Base-by-base conservation (phyloP, 2,888 invertebrate genomes). In the Blastobasis lacticolella region DNA sequence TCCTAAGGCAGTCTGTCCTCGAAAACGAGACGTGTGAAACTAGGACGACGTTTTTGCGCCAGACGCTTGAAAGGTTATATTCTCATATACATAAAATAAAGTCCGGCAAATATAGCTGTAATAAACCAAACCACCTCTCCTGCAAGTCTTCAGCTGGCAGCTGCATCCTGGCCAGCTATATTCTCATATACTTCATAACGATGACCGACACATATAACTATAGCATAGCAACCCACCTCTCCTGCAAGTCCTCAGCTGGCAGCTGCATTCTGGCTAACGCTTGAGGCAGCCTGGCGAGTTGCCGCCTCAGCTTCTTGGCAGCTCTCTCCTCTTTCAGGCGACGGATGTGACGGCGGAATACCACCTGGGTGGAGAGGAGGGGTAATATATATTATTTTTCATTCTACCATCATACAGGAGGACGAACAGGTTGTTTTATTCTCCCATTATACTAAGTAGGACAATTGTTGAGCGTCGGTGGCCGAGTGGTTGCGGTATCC, bases 231-330 rank as follows among this genome's bases (percentile, higher is more conserved):
- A 62, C 75, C 60, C 52, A 88, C 88, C 73, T 83, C 50, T 88
- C 89, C 49, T 84, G 82, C 49, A 88, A 60, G 36, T 88, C 88
- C 37, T 88, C 88, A 0, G 87, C 88, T 0, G 88, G 87, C 10
- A 89, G 67, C 54, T 86, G 83, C 75, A 89, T 80, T 4, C 86
- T 64, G 1, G 88, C 73, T 46, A 89, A 57, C 1, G 87, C 80
- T 62, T 84, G 84, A 0, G 89, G 89, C 41, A 89, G 54, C 57
- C 84, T 82, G 0, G 85, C 81, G 0, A 89, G 66, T 55, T 89
- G 89, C 56, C 84, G 84, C 4, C 88, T 78, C 0, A 89, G 76
- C 51, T 85, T 84, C 69, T 84, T 83, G 1, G 86, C 84, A 1
- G 88, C 78, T 0, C 86, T 69, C 52, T 88, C 87, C 51, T 89